phyloP scores from a whole-genome alignment of 1,140 invertebrate species.

The Hyles euphorbiae region DNA sequence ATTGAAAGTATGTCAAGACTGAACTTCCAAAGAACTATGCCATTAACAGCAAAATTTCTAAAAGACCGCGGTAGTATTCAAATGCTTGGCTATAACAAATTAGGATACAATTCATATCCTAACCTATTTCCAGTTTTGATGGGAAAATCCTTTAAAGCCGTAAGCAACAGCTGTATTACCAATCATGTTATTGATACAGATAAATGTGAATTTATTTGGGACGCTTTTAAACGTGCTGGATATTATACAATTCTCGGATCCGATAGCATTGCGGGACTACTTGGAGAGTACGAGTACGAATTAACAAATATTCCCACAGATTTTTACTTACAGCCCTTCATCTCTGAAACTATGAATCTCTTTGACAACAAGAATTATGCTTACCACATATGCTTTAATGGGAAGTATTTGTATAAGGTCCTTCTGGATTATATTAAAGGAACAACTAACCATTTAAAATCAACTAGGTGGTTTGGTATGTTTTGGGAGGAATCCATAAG shows the following conservation, averaged over 20 bases:
- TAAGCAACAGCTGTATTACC: constrained; percentile 74
- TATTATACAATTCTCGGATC: constrained; percentile 86
- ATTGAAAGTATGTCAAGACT: constrained; percentile 28
- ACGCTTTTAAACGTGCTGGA: constrained; percentile 80
- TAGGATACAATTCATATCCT: constrained; percentile 86
- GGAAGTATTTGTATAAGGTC: constrained; percentile 66
- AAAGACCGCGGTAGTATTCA: constrained; percentile 45
- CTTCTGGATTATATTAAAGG: constrained; percentile 75
- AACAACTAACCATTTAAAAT: constrained; percentile 70
- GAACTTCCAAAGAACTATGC: constrained; percentile 31
- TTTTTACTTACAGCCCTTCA: constrained; percentile 85
- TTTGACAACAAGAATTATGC: constrained; percentile 70
- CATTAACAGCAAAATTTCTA: constrained; percentile 19
- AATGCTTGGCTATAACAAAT: constrained; percentile 85
- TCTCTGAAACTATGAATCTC: constrained; percentile 74
- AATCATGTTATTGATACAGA: constrained; percentile 17
- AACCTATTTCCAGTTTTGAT: constrained; percentile 83
- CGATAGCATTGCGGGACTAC: constrained; percentile 80
- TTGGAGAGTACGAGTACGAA: constrained; percentile 83
- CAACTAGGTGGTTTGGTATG: constrained; percentile 78
- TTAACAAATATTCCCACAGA: constrained; percentile 85
- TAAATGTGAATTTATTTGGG: constrained; percentile 84
- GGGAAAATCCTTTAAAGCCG: constrained; percentile 75
- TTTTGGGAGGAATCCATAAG: constrained; percentile 84
- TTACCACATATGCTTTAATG: constrained; percentile 76